phyloP scores from a whole-genome alignment of 1,140 invertebrate species.

The Formica selysi region DNA sequence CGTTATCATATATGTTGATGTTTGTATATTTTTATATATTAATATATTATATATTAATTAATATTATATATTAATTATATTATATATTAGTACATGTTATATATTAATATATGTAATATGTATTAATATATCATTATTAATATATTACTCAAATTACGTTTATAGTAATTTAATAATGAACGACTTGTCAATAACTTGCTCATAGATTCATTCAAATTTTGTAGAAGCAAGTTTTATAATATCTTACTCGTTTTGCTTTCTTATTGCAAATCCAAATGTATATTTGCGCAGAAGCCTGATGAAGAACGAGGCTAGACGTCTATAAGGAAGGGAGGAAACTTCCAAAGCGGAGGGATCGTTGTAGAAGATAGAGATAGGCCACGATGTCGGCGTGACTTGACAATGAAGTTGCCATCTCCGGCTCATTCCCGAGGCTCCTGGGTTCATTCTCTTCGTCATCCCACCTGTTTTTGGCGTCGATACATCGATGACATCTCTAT shows the following conservation, averaged over 20 bases:
- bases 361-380: constrained; percentile 84
- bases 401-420: constrained; percentile 84
- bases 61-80: no score
- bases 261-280: constrained; percentile 1
- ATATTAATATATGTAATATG: no score
- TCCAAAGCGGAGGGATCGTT: constrained; percentile 74
- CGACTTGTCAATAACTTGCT: neutral
- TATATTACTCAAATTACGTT: neutral
- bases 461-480: constrained; percentile 61
- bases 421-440: constrained; percentile 62
- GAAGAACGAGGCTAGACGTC: constrained; percentile 1
- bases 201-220: neutral
- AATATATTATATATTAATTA: no score
- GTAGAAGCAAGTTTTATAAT: neutral
- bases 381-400: constrained; percentile 85
- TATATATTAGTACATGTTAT: no score
- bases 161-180: neutral
- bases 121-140: no score
- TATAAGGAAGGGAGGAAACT: constrained; percentile 59
- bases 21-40: no score
- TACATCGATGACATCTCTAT: constrained; percentile 29
- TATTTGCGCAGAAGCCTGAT: neutral
- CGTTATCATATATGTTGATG: no score
- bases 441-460: constrained; percentile 45
- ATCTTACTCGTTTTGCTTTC: neutral